Percentiles rank a stretch among this genome's conserved stretches.
These are phyloP conservation scores for Tipula vernalis DNA, from an alignment of 2,888 invertebrate species.

Conservation along the genomic window DNA sequence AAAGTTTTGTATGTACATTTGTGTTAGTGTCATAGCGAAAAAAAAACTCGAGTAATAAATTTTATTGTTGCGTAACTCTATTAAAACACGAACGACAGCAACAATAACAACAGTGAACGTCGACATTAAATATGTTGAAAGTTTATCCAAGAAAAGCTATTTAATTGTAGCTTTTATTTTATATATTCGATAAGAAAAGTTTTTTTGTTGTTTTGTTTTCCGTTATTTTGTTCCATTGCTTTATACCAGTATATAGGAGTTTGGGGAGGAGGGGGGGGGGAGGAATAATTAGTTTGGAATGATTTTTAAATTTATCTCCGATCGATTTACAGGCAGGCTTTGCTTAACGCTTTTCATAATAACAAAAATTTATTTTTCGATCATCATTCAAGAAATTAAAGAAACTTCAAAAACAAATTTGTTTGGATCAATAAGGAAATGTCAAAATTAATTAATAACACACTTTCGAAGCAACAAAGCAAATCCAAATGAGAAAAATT, in stretches of 20 bases:
- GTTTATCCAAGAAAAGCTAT: not conserved
- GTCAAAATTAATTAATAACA: no score
- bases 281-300: not conserved
- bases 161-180: not conserved
- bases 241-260: no score
- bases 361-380: no score
- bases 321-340: not conserved
- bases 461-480: no score
- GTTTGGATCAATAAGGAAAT: no score
- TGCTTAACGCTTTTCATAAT: not conserved
- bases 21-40: not conserved
- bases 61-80: not conserved
- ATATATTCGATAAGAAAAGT: not conserved
- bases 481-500: no score
- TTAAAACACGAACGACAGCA: not conserved
- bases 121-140: not conserved
- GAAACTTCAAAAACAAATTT: no score
- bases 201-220: not conserved
- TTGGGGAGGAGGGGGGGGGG: not conserved
- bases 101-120: not conserved
- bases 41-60: not conserved
- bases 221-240: not conserved
- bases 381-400: no score
- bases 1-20: not conserved
- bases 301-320: not conserved